Percentiles rank a stretch among this genome's conserved stretches.
Evolutionary conservation across 2,113 vertebrate genomes (phyloP).

Genomic region (Mobula birostris): DNA sequence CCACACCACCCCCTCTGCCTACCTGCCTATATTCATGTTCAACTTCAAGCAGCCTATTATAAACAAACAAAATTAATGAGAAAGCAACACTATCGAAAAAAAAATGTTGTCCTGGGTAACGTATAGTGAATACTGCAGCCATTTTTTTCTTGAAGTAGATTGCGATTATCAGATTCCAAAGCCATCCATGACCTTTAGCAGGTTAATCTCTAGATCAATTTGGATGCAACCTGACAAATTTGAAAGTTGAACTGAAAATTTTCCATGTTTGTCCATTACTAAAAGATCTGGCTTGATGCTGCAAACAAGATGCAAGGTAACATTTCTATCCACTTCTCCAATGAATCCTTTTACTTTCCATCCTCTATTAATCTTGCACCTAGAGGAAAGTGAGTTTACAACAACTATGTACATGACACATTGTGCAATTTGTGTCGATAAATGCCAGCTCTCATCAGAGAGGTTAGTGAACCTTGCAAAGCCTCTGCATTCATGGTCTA

Average conservation of each 20-base stretch:
- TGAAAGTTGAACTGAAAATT: constrained; percentile 1
- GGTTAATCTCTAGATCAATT: constrained; percentile 24
- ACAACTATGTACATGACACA: constrained; percentile 26
- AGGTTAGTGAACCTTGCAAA: constrained; percentile 19
- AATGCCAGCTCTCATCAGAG: constrained; percentile 24
- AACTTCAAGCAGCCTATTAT: too few species aligned
- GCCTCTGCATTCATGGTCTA: neutral
- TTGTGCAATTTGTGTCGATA: constrained; percentile 29
- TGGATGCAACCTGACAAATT: constrained; percentile 21
- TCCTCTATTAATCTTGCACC: neutral
- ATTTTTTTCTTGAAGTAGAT: neutral
- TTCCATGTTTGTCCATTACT: neutral
- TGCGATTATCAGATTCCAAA: neutral
- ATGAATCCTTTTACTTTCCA: constrained; percentile 23
- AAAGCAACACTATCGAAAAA: too few species aligned
- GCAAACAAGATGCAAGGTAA: neutral
- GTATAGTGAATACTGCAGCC: neutral
- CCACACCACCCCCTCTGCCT: too few species aligned
- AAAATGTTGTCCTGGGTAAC: too few species aligned
- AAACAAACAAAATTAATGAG: too few species aligned
- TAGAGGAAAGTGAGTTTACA: constrained; percentile 21
- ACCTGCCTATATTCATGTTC: too few species aligned
- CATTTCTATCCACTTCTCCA: constrained; percentile 1
- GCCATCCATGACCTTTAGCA: constrained; percentile 5
- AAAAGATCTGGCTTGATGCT: too few species aligned